Percentiles rank a stretch among this genome's conserved stretches.
Conservation (phyloP, 2,797 vertebrate genomes). For the Scolopax bukidnonensis region DNA sequence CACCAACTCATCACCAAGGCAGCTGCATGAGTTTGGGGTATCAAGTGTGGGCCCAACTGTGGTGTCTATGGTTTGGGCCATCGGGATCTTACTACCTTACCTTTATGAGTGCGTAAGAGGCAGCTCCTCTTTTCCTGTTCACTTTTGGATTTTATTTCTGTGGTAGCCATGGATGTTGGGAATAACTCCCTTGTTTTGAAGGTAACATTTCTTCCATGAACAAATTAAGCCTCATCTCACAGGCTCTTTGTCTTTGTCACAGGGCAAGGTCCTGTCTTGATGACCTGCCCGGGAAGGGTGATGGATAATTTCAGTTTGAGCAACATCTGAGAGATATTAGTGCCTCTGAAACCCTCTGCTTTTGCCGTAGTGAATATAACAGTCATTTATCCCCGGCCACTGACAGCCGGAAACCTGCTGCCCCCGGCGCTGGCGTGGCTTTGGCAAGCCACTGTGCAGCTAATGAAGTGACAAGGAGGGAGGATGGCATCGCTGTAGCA, state of each 20-base stretch:
- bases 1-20: not conserved
- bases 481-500: not conserved
- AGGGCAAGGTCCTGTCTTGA: not conserved
- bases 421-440: not conserved
- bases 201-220: not conserved
- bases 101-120: not conserved
- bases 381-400: not conserved
- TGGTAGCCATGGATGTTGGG: not conserved
- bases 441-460: not conserved
- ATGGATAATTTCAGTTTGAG: not conserved
- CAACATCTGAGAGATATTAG: not conserved
- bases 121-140: not conserved
- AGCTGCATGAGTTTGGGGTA: not conserved
- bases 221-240: not conserved
- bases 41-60: not conserved
- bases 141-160: not conserved
- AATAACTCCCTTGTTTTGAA: not conserved
- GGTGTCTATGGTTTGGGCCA: rapidly evolving
- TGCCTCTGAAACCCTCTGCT: not conserved
- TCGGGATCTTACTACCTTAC: not conserved
- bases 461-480: conserved; percentile 8
- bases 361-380: not conserved
- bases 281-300: not conserved
- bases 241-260: not conserved
- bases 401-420: not conserved